Evolutionary conservation across 2,888 invertebrate genomes (phyloP).

Genomic region (Lycia hirtaria): DNA sequence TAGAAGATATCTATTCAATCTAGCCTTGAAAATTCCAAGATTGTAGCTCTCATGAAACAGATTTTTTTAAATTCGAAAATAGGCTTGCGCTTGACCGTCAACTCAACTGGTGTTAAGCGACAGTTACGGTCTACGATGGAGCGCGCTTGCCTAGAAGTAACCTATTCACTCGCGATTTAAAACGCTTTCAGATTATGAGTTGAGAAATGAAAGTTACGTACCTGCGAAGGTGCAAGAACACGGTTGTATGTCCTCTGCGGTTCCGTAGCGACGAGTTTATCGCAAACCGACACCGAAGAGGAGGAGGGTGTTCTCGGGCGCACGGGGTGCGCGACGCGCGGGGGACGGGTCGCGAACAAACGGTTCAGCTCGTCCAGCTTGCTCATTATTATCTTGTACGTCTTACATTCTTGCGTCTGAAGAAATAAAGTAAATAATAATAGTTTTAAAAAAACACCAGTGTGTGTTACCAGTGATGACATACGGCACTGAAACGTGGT

Average conservation of each 20-base stretch:
- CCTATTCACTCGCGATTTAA: too few species aligned
- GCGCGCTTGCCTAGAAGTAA: too few species aligned
- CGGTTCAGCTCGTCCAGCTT: constrained; percentile 72
- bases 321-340: constrained; percentile 23
- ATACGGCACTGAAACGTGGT: too few species aligned
- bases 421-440: neutral
- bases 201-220: constrained; percentile 1
- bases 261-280: constrained; percentile 67
- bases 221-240: constrained; percentile 6
- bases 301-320: constrained; percentile 32
- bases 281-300: constrained; percentile 60
- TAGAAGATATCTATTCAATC: too few species aligned
- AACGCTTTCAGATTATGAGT: too few species aligned
- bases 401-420: constrained; percentile 70
- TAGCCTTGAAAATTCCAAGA: too few species aligned
- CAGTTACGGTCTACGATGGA: too few species aligned
- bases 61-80: too few species aligned
- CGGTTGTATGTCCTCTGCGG: constrained; percentile 32
- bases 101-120: too few species aligned
- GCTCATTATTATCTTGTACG: constrained; percentile 76
- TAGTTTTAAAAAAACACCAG: neutral
- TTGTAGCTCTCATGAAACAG: too few species aligned
- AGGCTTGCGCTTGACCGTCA: too few species aligned
- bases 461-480: too few species aligned
- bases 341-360: constrained; percentile 49